Conservation (phyloP, 2,797 vertebrate genomes). For the Falco columbarius region DNA sequence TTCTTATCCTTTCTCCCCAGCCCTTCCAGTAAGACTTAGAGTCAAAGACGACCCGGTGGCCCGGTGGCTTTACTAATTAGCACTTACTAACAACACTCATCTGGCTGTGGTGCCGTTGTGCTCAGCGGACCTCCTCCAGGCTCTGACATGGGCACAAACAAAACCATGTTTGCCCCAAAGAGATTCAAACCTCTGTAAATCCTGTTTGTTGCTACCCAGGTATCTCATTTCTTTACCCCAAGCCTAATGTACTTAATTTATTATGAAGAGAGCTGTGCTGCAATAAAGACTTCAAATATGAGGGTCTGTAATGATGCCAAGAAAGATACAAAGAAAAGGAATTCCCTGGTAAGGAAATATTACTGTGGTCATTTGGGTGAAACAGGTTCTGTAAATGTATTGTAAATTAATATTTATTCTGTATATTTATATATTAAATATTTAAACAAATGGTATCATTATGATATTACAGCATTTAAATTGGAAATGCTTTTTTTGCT, state of each 20-base stretch:
- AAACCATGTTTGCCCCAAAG: neutral
- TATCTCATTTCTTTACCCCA: neutral
- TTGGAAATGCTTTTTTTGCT: neutral
- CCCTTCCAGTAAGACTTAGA: neutral
- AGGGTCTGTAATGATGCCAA: neutral
- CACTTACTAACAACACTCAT: neutral
- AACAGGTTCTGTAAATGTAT: neutral
- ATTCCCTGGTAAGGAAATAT: neutral
- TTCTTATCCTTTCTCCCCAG: neutral
- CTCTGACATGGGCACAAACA: accelerated
- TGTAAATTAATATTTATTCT: neutral
- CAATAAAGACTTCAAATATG: neutral
- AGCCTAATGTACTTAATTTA: neutral
- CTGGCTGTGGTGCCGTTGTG: neutral
- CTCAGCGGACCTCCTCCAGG: neutral
- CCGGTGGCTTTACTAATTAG: neutral
- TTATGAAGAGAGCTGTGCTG: neutral
- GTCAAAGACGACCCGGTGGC: neutral
- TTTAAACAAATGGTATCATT: neutral
- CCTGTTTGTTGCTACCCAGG: neutral
- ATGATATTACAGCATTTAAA: neutral
- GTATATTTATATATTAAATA: neutral
- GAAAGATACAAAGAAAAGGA: neutral
- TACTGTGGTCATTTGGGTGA: neutral
- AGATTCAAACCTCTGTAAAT: neutral